Conservation (phyloP, 2,113 vertebrate species). For the Pterocles orientalis region DNA sequence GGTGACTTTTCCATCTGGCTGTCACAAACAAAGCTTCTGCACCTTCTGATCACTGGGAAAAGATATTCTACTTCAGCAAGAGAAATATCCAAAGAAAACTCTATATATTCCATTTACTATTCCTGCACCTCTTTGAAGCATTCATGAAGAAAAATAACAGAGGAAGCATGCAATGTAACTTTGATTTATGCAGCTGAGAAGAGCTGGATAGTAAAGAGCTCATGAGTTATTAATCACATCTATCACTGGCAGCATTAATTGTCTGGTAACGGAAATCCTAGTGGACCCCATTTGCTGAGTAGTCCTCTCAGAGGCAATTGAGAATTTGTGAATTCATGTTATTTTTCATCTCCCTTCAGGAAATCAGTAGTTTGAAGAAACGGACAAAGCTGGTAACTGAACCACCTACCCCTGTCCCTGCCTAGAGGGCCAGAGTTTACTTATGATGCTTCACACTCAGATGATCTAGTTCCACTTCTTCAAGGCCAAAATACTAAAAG, state of each 20-base stretch:
- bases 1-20: neutral
- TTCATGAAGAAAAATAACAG: slow-evolving; percentile 9
- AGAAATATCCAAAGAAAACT: neutral
- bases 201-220: neutral
- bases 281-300: neutral
- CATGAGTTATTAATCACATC: slow-evolving; percentile 1
- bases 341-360: neutral
- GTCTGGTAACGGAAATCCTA: neutral
- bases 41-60: neutral
- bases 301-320: neutral
- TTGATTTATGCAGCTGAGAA: slow-evolving; percentile 9
- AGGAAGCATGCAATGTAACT: neutral
- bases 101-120: neutral
- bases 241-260: slow-evolving; percentile 17
- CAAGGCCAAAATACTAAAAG: neutral
- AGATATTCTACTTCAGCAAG: neutral
- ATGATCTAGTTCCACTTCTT: neutral
- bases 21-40: neutral
- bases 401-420: neutral
- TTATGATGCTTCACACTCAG: neutral
- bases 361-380: neutral
- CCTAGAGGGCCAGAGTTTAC: neutral
- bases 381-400: neutral
- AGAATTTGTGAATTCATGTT: neutral
- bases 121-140: neutral